phyloP scores from a whole-genome alignment of 2,797 vertebrate genomes.

The Heliangelus exortis region DNA sequence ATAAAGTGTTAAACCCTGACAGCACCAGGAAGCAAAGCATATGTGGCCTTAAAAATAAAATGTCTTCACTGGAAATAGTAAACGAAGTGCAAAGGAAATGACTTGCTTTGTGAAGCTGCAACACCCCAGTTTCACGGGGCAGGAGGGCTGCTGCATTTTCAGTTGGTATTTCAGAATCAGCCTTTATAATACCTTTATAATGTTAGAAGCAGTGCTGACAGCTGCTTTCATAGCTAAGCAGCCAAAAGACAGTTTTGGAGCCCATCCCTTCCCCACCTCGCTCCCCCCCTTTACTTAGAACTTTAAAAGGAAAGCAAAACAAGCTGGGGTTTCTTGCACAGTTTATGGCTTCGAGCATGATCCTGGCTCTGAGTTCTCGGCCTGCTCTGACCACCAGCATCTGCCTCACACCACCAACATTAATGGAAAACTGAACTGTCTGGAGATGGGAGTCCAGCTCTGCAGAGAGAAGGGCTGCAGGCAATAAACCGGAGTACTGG shows the following conservation, averaged over 20 bases:
- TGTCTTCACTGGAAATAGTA: not conserved
- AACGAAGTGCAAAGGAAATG: not conserved
- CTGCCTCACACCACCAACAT: not conserved
- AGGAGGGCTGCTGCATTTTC: not conserved
- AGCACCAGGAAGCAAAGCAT: not conserved
- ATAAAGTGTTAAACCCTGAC: rapidly evolving
- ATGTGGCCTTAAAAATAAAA: not conserved
- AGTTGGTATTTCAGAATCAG: not conserved
- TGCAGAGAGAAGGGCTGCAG: not conserved
- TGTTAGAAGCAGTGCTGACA: not conserved
- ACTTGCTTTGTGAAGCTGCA: not conserved
- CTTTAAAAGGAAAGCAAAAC: not conserved
- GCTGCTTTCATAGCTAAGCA: not conserved
- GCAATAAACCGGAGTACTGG: rapidly evolving
- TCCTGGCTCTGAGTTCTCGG: not conserved
- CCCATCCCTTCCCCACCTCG: not conserved
- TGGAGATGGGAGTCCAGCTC: not conserved
- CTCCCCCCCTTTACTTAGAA: not conserved
- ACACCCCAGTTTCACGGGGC: rapidly evolving
- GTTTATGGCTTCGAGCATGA: not conserved
- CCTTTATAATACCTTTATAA: not conserved
- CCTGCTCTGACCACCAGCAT: rapidly evolving
- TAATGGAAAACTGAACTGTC: not conserved
- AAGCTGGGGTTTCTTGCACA: not conserved
- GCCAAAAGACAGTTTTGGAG: not conserved